Conservation (phyloP, 2,113 vertebrate species). For the Parotia lawesii region DNA sequence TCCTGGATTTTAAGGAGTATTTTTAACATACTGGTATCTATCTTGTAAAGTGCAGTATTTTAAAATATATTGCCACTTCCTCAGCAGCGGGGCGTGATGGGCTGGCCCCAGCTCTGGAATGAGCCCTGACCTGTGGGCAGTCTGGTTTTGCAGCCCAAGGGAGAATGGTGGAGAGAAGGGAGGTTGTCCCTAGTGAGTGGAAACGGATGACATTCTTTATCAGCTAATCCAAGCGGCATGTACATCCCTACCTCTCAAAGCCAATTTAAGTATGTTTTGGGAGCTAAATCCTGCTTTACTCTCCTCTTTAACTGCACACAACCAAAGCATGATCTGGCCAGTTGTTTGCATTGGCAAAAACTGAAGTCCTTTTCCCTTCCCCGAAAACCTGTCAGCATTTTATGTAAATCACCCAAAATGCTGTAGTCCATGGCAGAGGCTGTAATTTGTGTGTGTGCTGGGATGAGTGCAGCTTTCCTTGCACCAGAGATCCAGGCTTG, state of each 20-base stretch:
- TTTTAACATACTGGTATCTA: not conserved
- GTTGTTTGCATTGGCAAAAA: conserved; percentile 32
- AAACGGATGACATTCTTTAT: not conserved
- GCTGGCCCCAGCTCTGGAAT: conserved; percentile 32
- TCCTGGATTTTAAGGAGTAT: conserved; percentile 32
- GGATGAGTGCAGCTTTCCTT: not conserved
- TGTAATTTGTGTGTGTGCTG: conserved; percentile 7
- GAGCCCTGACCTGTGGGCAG: conserved; percentile 32
- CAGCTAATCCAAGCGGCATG: not conserved
- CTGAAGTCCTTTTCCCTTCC: not conserved
- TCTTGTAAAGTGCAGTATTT: not conserved
- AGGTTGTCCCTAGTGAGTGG: not conserved
- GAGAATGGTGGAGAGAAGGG: not conserved
- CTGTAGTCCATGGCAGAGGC: not conserved
- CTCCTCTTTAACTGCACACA: not conserved
- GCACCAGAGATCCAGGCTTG: not conserved
- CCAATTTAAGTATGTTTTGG: not conserved
- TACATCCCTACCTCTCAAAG: not conserved
- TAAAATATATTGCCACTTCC: conserved; percentile 13
- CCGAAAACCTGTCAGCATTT: conserved; percentile 16
- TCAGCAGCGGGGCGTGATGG: not conserved
- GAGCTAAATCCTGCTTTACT: not conserved
- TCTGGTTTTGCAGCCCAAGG: conserved; percentile 39
- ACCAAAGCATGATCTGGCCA: not conserved
- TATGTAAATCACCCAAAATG: not conserved